These are phyloP conservation scores for Colostygia pectinataria DNA, from an alignment of 2,888 invertebrate species.

Conservation along the genomic window DNA sequence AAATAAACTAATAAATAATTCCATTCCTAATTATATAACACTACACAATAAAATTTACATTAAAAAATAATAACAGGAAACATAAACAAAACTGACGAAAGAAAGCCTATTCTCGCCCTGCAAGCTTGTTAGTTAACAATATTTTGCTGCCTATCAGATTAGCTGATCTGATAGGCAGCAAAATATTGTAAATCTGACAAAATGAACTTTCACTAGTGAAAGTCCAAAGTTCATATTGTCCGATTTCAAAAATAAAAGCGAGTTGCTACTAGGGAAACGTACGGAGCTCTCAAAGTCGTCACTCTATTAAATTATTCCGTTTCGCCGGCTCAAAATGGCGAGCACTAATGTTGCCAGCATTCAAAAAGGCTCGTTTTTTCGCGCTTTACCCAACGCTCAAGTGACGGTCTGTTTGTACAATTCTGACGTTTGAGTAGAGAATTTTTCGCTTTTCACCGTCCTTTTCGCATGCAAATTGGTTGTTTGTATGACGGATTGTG, in stretches of 20 bases:
- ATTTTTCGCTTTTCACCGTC: slow-evolving; percentile 22
- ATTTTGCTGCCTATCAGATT: no score
- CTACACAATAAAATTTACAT: no score
- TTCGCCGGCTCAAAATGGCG: slow-evolving; percentile 66
- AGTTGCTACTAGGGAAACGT: slow-evolving; percentile 48
- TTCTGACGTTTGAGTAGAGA: slow-evolving; percentile 28
- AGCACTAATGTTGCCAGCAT: slow-evolving; percentile 65
- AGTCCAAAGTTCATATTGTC: not conserved
- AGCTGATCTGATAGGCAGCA: no score
- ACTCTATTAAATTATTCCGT: slow-evolving; percentile 78
- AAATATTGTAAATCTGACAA: no score
- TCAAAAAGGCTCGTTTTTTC: slow-evolving; percentile 44
- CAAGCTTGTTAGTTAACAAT: no score
- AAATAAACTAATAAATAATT: no score
- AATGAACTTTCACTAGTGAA: no score
- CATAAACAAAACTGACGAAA: no score
- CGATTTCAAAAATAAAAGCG: slow-evolving; percentile 25
- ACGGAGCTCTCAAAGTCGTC: slow-evolving; percentile 56
- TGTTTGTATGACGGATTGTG: slow-evolving; percentile 25
- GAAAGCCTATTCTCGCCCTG: no score
- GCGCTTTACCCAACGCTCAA: slow-evolving; percentile 14
- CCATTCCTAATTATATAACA: no score
- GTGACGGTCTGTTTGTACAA: slow-evolving; percentile 27
- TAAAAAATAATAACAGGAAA: no score
- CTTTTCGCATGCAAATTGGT: slow-evolving; percentile 24